phyloP scores from a whole-genome alignment of 2,797 vertebrate genomes.

The Natrix natrix region DNA sequence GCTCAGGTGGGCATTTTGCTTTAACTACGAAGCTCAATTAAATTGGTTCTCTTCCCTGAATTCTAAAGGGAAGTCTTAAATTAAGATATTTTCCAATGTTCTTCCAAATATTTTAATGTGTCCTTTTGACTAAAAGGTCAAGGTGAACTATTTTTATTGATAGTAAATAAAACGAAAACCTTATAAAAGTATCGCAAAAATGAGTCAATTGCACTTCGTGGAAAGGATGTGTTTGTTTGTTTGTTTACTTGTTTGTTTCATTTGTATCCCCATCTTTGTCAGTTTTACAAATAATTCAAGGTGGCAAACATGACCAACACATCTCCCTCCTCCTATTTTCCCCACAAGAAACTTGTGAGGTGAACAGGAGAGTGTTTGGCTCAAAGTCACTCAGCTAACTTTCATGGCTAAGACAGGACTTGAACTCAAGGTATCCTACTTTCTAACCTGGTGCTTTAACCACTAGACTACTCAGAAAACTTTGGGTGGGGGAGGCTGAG shows the following conservation, averaged over 20 bases:
- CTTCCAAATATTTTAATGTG: neutral
- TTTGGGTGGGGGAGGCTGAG: fast-evolving
- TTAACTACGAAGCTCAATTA: neutral
- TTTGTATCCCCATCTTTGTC: neutral
- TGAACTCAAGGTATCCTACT: neutral
- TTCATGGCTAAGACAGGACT: neutral
- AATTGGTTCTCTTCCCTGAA: neutral
- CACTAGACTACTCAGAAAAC: neutral
- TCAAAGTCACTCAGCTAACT: neutral
- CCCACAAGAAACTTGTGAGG: neutral
- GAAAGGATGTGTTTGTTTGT: neutral
- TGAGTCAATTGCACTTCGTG: neutral
- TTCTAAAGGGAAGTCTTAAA: neutral
- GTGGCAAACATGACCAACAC: neutral
- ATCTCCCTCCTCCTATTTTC: neutral
- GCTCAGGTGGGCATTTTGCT: neutral
- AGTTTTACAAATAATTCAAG: neutral
- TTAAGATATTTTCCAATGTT: neutral
- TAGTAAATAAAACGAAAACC: neutral
- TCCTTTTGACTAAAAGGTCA: neutral
- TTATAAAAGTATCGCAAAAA: neutral
- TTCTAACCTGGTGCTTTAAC: neutral
- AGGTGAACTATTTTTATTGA: neutral
- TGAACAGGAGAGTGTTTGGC: neutral
- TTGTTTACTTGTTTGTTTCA: neutral